Conservation (phyloP, 2,888 invertebrate genomes). For the Pogonocherus hispidulus region DNA sequence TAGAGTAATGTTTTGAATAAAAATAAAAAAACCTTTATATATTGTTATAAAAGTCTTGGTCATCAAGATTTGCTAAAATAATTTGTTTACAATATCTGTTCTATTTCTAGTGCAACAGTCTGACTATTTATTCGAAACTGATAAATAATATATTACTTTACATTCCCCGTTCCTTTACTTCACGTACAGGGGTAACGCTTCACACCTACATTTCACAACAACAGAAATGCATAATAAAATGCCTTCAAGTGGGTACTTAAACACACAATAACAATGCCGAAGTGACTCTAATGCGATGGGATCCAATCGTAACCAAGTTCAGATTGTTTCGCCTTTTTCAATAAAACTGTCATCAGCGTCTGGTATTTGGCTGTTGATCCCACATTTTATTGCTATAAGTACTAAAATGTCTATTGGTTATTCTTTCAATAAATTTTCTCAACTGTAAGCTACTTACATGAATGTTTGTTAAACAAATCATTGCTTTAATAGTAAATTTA, state of each 20-base stretch:
- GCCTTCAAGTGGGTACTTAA: conserved; percentile 51
- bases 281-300: conserved; percentile 46
- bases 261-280: conserved; percentile 49
- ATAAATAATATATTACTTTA: conserved; percentile 23
- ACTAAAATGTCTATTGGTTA: conserved; percentile 16
- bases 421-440: conserved; percentile 10
- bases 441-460: not conserved
- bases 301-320: conserved; percentile 44
- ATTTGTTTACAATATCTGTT: no score
- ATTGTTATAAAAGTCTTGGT: no score
- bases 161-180: conserved; percentile 1
- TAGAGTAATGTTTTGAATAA: no score
- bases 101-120: no score
- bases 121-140: not conserved
- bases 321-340: conserved; percentile 52
- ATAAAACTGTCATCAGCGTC: conserved; percentile 52
- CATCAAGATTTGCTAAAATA: no score
- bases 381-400: conserved; percentile 30
- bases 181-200: conserved; percentile 32
- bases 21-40: no score
- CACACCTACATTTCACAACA: conserved; percentile 45
- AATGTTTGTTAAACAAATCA: no score
- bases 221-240: conserved; percentile 46
- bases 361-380: conserved; percentile 43
- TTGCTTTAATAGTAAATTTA: no score